Evolutionary conservation across 2,113 vertebrate species (phyloP).

Genomic region (Micromys minutus): DNA sequence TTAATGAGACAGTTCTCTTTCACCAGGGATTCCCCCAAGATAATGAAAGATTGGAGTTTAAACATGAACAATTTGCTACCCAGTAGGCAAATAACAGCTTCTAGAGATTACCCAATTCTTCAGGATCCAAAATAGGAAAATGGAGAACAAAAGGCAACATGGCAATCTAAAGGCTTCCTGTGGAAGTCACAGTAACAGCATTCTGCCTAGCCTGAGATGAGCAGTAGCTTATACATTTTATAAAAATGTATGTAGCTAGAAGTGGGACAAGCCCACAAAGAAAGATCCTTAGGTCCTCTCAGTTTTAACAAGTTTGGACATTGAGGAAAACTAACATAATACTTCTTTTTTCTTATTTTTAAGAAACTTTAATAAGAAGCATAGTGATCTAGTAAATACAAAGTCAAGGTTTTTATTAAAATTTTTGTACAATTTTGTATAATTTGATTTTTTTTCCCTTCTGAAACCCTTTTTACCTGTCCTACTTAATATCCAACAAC

Average conservation of each 20-base stretch:
- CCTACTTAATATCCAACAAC: neutral
- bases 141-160: neutral
- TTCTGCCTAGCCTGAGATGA: neutral
- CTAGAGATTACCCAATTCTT: neutral
- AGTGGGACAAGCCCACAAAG: neutral
- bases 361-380: neutral
- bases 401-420: neutral
- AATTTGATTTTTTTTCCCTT: neutral
- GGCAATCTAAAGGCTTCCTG: neutral
- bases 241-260: neutral
- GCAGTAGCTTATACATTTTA: neutral
- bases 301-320: neutral
- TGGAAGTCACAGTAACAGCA: neutral
- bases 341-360: neutral
- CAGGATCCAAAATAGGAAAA: neutral
- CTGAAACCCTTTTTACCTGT: neutral
- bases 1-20: neutral
- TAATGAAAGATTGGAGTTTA: neutral
- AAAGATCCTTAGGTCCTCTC: neutral
- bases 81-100: neutral
- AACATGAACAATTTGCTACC: neutral
- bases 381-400: neutral
- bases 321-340: constrained; percentile 12
- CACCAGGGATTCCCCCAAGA: neutral
- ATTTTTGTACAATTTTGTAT: neutral